phyloP scores from a whole-genome alignment of 2,113 vertebrate genomes.

The Patagioenas fasciata region DNA sequence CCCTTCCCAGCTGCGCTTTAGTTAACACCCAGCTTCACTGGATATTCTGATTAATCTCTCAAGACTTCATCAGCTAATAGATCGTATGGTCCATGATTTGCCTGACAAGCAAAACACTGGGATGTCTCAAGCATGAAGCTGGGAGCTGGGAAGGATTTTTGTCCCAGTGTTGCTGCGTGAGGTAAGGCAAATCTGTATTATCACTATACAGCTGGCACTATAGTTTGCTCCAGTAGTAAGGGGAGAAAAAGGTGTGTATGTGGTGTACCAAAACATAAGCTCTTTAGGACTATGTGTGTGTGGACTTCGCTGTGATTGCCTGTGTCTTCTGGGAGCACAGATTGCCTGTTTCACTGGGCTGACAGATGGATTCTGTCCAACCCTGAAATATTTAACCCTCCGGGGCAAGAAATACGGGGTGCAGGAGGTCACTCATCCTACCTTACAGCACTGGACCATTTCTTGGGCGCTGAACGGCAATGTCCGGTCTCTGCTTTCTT shows the following conservation, averaged over 20 bases:
- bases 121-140: neutral
- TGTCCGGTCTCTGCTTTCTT: neutral
- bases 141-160: neutral
- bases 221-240: neutral
- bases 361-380: neutral
- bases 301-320: neutral
- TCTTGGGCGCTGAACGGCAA: conserved; percentile 65
- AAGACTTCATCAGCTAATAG: neutral
- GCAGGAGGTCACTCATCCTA: neutral
- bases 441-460: conserved; percentile 79
- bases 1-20: neutral
- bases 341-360: neutral
- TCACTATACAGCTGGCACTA: neutral
- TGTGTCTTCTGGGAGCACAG: neutral
- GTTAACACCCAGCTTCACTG: neutral
- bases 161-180: neutral
- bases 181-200: neutral
- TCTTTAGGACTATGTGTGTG: neutral
- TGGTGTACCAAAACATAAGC: neutral
- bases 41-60: neutral
- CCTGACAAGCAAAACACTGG: neutral
- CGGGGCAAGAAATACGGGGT: accelerated
- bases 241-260: neutral
- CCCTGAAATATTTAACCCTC: neutral
- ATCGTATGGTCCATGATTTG: neutral